Conservation (phyloP, 1,140 invertebrate species). For the Lutraria rhynchaena region DNA sequence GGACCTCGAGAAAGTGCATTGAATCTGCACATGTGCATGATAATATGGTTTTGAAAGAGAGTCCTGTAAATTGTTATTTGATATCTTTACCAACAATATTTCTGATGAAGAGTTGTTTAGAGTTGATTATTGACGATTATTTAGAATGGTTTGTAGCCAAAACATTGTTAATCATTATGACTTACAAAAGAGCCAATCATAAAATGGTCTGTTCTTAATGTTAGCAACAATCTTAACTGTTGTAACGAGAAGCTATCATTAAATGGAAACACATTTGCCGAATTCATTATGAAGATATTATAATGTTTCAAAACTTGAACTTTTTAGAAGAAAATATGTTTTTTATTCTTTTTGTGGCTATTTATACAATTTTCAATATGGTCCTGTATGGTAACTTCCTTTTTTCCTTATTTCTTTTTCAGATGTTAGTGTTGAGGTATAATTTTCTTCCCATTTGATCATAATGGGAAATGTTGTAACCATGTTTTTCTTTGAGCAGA, state of each 20-base stretch:
- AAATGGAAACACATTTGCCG: not conserved
- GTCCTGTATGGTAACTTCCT: not conserved
- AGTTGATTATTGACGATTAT: slow-evolving; percentile 24
- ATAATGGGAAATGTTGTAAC: too few relatives aligned
- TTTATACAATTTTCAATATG: not conserved
- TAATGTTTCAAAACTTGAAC: not conserved
- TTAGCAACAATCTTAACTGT: slow-evolving; percentile 3
- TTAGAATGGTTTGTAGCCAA: slow-evolving; percentile 12
- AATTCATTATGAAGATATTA: not conserved
- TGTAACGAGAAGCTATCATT: not conserved
- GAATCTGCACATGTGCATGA: slow-evolving; percentile 36
- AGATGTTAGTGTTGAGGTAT: too few relatives aligned
- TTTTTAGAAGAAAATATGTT: not conserved
- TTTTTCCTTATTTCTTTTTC: not conserved
- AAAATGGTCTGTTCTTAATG: slow-evolving; percentile 29
- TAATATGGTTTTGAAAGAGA: slow-evolving; percentile 28
- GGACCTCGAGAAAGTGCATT: slow-evolving; percentile 24
- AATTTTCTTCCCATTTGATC: too few relatives aligned
- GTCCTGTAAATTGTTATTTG: slow-evolving; percentile 18
- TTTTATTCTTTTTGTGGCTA: not conserved
- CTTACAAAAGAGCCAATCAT: slow-evolving; percentile 13
- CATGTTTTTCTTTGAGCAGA: too few relatives aligned
- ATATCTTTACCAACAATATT: slow-evolving; percentile 17
- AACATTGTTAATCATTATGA: slow-evolving; percentile 34
- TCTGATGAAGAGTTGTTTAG: slow-evolving; percentile 24